Conservation (phyloP, 2,797 vertebrate species). For the Anguilla megastoma region DNA sequence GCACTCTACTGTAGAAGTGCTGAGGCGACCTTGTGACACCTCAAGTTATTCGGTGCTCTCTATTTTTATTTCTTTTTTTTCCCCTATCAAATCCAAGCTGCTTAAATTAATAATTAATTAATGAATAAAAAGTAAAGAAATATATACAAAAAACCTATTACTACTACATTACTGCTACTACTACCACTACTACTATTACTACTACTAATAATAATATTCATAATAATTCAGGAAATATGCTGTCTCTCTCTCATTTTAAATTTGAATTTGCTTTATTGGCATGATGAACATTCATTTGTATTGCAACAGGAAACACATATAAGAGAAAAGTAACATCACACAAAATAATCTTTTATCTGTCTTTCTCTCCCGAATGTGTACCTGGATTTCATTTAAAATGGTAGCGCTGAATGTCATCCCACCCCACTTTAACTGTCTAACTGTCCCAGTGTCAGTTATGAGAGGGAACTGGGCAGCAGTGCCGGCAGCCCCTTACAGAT, state of each 20-base stretch:
- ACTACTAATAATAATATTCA: no score
- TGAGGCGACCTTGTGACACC: background rate
- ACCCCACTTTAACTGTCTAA: background rate
- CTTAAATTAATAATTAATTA: background rate
- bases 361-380: background rate
- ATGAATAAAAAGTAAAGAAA: background rate
- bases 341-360: background rate
- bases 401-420: background rate
- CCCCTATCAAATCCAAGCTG: background rate
- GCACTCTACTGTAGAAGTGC: background rate
- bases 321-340: background rate
- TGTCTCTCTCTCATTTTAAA: background rate
- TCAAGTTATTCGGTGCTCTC: background rate
- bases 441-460: background rate
- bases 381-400: background rate
- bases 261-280: background rate
- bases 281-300: background rate
- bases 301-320: no score
- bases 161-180: no score
- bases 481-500: background rate
- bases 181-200: background rate
- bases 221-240: background rate
- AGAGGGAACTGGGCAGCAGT: background rate
- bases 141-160: background rate
- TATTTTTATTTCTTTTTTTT: background rate